Evolutionary conservation across 2,113 vertebrate species (phyloP).

Genomic region (Pipra filicauda): DNA sequence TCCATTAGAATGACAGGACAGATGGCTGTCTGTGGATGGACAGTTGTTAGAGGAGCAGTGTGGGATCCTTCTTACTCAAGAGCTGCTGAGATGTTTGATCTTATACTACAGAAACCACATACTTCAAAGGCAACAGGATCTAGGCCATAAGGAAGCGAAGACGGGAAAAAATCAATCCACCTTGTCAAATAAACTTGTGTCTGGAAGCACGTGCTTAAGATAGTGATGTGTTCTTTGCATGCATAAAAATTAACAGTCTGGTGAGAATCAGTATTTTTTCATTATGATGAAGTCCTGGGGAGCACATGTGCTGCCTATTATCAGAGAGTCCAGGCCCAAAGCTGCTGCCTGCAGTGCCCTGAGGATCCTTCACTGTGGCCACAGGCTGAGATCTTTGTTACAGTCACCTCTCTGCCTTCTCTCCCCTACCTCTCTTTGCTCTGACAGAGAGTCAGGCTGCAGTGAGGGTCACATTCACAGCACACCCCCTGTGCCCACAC

Average conservation of each 20-base stretch:
- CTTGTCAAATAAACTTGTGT: background rate
- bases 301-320: background rate
- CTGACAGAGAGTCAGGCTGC: background rate
- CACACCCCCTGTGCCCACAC: rapidly evolving
- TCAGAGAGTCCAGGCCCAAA: background rate
- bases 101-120: background rate
- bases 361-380: background rate
- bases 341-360: background rate
- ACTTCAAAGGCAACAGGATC: constrained; percentile 13
- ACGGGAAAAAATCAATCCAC: background rate
- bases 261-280: background rate
- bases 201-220: background rate
- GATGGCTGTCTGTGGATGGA: background rate
- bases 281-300: background rate
- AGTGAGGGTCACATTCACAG: background rate
- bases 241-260: background rate
- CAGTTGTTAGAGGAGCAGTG: background rate
- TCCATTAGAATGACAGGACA: background rate
- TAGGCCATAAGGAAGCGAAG: background rate
- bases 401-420: rapidly evolving
- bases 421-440: background rate
- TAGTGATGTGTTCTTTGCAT: background rate
- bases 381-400: background rate
- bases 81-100: background rate
- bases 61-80: background rate